Percentiles rank a stretch among this genome's conserved stretches.
Conservation (phyloP, 1,140 invertebrate species). For the Nymphalis io region DNA sequence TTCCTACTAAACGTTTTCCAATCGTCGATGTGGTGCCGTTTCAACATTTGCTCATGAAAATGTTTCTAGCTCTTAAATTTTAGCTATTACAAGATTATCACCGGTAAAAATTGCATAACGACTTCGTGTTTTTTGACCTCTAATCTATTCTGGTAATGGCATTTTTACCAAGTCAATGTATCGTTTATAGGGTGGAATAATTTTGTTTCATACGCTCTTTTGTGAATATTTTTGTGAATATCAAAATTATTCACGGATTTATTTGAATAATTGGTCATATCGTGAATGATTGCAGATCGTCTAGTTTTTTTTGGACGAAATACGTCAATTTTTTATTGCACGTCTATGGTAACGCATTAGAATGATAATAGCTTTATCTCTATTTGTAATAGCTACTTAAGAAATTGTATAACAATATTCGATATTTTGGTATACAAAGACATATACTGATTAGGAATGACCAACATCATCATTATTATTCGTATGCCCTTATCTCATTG, state of each 20-base stretch:
- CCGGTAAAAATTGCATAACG: conserved; percentile 19
- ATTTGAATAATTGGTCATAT: too few species aligned
- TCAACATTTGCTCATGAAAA: background rate
- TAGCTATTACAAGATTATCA: conserved; percentile 14
- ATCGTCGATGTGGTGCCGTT: background rate
- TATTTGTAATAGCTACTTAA: too few species aligned
- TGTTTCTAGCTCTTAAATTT: background rate
- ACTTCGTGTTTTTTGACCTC: conserved; percentile 17
- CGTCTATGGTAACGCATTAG: too few species aligned
- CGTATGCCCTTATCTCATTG: too few species aligned
- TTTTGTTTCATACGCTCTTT: conserved; percentile 18
- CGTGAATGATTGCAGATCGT: too few species aligned
- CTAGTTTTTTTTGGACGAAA: too few species aligned
- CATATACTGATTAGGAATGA: too few species aligned
- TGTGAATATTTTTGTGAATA: background rate
- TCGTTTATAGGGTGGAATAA: conserved; percentile 19
- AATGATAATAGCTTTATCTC: too few species aligned
- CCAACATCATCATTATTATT: too few species aligned
- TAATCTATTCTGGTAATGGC: background rate
- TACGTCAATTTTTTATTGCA: too few species aligned
- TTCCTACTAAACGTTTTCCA: background rate
- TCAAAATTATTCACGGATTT: background rate
- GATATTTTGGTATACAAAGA: too few species aligned
- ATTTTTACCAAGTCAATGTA: background rate
- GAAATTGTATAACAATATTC: too few species aligned